Evolutionary conservation across 2,797 vertebrate species (phyloP), one percentile per base, ranked within the genome.

Genomic region (Siniperca scherzeri): DNA sequence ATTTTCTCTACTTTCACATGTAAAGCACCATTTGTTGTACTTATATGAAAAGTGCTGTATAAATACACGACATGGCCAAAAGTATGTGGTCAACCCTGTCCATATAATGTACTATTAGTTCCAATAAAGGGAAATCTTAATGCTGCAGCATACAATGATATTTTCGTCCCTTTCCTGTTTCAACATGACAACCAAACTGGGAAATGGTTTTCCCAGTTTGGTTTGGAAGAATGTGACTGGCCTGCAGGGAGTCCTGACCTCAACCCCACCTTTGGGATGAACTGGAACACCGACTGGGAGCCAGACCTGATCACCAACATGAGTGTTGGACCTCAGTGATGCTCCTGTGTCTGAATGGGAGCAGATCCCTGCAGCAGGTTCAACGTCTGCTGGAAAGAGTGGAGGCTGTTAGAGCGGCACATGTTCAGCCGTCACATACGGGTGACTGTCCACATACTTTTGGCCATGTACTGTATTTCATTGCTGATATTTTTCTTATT

Each of bases 371-470:
- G 3, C 30, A 30, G 30, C 30, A 30, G 30, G 30, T 30, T 30
- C 30, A 30, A 30, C 30, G 2, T 30, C 30, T 30, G 30, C 3
- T 30, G 30, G 30, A 30, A 30, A 30, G 30, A 30, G 30, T n/a
- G 10, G 52, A 53, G 5, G 46, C 46, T 48, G 9, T 55, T 13
- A 25, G 11, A 56, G 6, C 55, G 7, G 55, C 53, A 27, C 21
- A 52, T 46, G 11, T 9, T 40, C 40, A 40, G 42, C 42, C 30
- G 30, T 44, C 42, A 21, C 38, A 40, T 30, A 40, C 0, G 55
- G 42, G 1, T 30, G 16, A 25, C 36, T 40, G 52, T 62, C 60
- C 38, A 21, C 30, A 21, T 62, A 74, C 74, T 66, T 73, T 77
- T 81, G 75, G 52, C 38, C 44, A 9, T 22, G 3, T 38, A 25